phyloP scores from a whole-genome alignment of 1,140 invertebrate species.

The Potamilus streckersoni region DNA sequence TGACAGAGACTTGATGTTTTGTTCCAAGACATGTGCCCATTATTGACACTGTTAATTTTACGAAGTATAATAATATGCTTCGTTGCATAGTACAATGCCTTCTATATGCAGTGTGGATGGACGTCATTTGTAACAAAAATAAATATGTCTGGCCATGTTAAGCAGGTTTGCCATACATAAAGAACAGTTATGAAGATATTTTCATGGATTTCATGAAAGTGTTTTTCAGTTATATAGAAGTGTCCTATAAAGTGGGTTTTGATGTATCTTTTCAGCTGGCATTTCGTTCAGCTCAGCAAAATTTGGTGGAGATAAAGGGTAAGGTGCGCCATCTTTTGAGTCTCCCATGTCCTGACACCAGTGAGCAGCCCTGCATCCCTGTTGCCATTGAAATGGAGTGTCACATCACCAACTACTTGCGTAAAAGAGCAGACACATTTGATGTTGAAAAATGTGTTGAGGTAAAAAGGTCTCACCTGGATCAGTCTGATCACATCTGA shows the following conservation, averaged over 20 bases:
- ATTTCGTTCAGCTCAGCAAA: slow-evolving; percentile 73
- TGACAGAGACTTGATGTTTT: too few relatives aligned
- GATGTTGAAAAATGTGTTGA: slow-evolving; percentile 72
- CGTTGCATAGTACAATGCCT: too few relatives aligned
- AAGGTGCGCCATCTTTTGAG: slow-evolving; percentile 71
- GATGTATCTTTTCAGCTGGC: slow-evolving; percentile 69
- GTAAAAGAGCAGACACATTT: slow-evolving; percentile 71
- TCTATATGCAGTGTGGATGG: too few relatives aligned
- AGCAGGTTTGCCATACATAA: too few relatives aligned
- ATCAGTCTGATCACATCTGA: too few relatives aligned
- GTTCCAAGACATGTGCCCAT: too few relatives aligned
- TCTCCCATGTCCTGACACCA: slow-evolving; percentile 61
- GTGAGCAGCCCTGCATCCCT: slow-evolving; percentile 37
- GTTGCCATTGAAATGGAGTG: slow-evolving; percentile 69
- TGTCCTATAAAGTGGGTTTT: background rate
- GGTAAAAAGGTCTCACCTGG: slow-evolving; percentile 61
- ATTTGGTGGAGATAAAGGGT: slow-evolving; percentile 70
- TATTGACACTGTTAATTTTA: too few relatives aligned
- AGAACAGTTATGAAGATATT: background rate
- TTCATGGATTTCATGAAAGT: background rate
- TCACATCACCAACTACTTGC: slow-evolving; percentile 70
- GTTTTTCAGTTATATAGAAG: background rate
- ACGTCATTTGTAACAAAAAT: too few relatives aligned
- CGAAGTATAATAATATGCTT: too few relatives aligned
- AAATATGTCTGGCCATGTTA: too few relatives aligned